Evolutionary conservation across 1,140 invertebrate species (phyloP).

Genomic region (Cyrtorhinus lividipennis): DNA sequence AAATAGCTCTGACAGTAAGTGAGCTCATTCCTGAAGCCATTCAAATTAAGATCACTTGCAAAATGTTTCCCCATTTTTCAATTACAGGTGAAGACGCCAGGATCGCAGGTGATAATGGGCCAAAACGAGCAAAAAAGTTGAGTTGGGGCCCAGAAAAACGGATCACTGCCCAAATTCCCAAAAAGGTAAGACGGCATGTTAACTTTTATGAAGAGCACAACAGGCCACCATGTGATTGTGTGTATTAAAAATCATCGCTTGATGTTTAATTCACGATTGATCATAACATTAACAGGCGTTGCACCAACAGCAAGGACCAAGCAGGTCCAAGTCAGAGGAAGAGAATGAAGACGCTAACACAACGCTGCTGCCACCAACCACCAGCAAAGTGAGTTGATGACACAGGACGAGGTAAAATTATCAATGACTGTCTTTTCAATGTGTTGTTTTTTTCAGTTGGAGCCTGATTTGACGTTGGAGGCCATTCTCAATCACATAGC

Average conservation of each 20-base stretch:
- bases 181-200: constrained; percentile 11
- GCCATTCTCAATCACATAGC: constrained; percentile 45
- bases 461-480: constrained; percentile 32
- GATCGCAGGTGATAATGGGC: constrained; percentile 14
- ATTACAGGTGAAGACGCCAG: not conserved
- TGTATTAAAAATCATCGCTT: too few species aligned
- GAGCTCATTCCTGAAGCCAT: not conserved
- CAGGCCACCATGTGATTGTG: too few species aligned
- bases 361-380: constrained; percentile 30
- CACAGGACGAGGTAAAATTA: too few species aligned
- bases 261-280: too few species aligned
- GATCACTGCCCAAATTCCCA: constrained; percentile 11
- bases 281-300: too few species aligned
- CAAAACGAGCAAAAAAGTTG: constrained; percentile 20
- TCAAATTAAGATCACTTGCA: not conserved
- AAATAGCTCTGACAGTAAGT: constrained; percentile 16
- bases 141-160: constrained; percentile 23
- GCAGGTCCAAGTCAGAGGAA: constrained; percentile 16
- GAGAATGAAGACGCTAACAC: constrained; percentile 32
- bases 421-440: too few species aligned
- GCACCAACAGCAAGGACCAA: not conserved
- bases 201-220: not conserved
- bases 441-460: constrained; percentile 1
- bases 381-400: constrained; percentile 12
- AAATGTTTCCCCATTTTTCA: not conserved